Evolutionary conservation across 1,140 invertebrate genomes (phyloP), one percentile per base, ranked within the genome.

Genomic region (Ceratoteleas bidentatus): DNA sequence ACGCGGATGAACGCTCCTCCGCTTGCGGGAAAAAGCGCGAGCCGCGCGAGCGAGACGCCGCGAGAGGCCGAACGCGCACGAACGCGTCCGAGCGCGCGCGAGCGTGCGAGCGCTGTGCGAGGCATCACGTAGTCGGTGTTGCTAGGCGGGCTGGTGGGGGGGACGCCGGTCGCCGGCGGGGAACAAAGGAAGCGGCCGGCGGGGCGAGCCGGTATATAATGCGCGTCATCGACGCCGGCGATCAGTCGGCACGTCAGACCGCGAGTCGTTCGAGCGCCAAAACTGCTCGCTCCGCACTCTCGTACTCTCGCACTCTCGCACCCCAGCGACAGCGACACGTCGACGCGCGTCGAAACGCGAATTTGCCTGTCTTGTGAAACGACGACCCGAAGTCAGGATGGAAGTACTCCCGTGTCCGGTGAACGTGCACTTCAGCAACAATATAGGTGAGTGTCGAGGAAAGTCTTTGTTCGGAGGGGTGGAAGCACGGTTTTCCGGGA

Each of bases 71-170:
- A 14, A 15, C 13, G 13, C 4, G n/a, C 4, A 15, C 85, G 80
- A 85, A 54, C 52, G 75, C 8, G 34, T 0, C 69, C 87, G 87
- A 85, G 65, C 24, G 3, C 49, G 40, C 15, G 5, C 61, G 64
- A 78, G 32, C 54, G 14, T 4, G 64, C 24, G 58, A 60, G 47
- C 66, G 47, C 66, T 76, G 81, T 86, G 85, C 85, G 84, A 85
- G 83, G 87, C 85, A 85, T 87, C 88, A 89, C 88, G 88, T 89
- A 89, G 89, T 83, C 88, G 86, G 88, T 90, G 89, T 90, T 90
- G 89, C 88, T 89, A 90, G 87, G 88, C 87, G 88, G 86, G 74
- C 74, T 62, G 86, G 84, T 56, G 78, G 79, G 86, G 70, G 79
- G 40, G 15, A 47, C 57, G 56, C 76, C 56, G 75, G 53, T n/a